Percentiles rank a stretch among this genome's conserved stretches.
Evolutionary conservation across 2,113 vertebrate species (phyloP).

Genomic region (Rhynchomys soricoides): DNA sequence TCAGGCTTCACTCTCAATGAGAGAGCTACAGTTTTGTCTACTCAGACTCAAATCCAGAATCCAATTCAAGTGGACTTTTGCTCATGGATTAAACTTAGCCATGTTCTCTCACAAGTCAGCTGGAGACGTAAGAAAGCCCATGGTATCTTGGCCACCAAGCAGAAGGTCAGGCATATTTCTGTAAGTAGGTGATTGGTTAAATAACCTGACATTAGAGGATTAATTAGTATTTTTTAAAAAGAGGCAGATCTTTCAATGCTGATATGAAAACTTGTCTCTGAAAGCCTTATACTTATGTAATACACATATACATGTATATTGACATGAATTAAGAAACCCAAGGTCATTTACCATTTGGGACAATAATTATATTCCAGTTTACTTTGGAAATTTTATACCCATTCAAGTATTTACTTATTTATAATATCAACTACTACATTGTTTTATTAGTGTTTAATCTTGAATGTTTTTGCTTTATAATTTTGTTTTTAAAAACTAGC

Average conservation of each 20-base stretch:
- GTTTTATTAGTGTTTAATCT: background rate
- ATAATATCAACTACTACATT: background rate
- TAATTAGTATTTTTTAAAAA: background rate
- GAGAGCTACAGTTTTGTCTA: background rate
- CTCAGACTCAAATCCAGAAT: background rate
- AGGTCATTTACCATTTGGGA: background rate
- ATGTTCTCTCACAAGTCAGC: background rate
- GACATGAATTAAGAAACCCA: background rate
- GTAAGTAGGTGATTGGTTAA: background rate
- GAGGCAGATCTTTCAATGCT: background rate
- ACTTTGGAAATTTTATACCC: background rate
- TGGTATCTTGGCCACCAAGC: background rate
- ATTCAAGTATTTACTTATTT: background rate
- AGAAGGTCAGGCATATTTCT: background rate
- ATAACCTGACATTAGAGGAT: background rate
- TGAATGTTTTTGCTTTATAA: background rate
- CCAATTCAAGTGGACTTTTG: background rate
- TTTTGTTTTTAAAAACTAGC: background rate
- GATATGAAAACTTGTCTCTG: background rate
- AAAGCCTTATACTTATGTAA: background rate
- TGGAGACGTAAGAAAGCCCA: background rate
- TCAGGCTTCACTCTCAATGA: background rate
- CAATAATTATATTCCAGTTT: background rate
- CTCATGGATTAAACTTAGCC: background rate
- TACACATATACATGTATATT: background rate